Base-by-base conservation (phyloP, 2,888 invertebrate species). In the Athripsodes cinereus region DNA sequence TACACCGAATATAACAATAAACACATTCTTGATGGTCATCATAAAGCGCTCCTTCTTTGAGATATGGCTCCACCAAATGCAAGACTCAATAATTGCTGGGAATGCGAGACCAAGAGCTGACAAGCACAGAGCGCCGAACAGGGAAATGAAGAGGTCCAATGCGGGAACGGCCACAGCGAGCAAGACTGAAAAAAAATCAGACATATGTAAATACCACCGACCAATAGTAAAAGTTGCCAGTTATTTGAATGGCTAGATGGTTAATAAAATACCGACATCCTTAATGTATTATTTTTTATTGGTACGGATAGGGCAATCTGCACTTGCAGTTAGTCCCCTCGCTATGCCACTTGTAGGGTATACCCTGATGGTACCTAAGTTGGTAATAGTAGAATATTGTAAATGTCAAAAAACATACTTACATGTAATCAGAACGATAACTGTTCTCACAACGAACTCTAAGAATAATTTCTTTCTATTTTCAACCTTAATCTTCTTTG, bases 61-160 rank as follows among this genome's bases (percentile, higher is more conserved):
- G 5, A 78, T 80, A 56, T 81, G 34, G 20, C 58, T 26, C 63
- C 63, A 63, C 51, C 53, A 63, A 8, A 63, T 49, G 52, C 88
- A 86, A 64, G 88, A 83, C 69, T 96, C 90, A 65, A 96, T 90
- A 62, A 93, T 76, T 0, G 96, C 93, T 10, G 96, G 96, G 71
- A 96, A 90, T 1, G 92, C 90, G 50, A 96, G 79, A 0, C 96
- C 95, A 57, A 96, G 79, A 0, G 90, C 90, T 0, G 95, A 92
- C 49, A 94, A 78, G 64, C 93, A 92, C 1, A 96, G 79, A 0
- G 96, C 94, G n/a, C 96, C 96, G 68, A 90, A 87, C 3, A 86
- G 71, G 0, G 86, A 84, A 55, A 81, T 81, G 59, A 88, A 86
- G 21, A 88, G 72, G 52, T 87, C 86, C 90, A 92, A 65, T 84